Evolutionary conservation across 2,113 vertebrate genomes (phyloP).

Genomic region (Phyllostomus hastatus): DNA sequence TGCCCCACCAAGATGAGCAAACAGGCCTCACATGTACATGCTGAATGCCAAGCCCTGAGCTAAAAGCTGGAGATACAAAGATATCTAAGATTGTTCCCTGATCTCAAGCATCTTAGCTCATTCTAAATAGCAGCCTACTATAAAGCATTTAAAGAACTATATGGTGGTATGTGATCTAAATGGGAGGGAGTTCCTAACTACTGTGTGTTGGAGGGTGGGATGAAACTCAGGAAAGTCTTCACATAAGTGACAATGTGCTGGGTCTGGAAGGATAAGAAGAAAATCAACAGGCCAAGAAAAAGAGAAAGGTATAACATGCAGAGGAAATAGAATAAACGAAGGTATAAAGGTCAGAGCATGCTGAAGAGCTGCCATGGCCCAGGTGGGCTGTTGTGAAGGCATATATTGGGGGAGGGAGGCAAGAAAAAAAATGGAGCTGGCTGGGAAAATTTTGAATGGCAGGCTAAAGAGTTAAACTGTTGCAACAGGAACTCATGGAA

Average conservation of each 20-base stretch:
- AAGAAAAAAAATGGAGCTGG: not conserved
- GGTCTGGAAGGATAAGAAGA: not conserved
- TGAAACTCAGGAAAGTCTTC: not conserved
- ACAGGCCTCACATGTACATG: not conserved
- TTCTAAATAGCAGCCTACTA: not conserved
- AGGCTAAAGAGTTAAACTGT: not conserved
- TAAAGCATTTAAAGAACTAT: not conserved
- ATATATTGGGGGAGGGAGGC: not conserved
- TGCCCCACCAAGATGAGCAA: not conserved
- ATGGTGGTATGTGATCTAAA: not conserved
- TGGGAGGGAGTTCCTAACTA: not conserved
- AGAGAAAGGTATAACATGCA: not conserved
- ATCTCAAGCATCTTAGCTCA: not conserved
- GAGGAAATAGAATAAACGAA: not conserved
- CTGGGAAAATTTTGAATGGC: not conserved
- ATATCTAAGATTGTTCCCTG: not conserved
- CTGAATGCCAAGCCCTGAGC: not conserved
- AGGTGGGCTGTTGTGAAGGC: not conserved
- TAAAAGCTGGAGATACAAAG: not conserved
- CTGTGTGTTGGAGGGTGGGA: not conserved
- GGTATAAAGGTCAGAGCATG: not conserved
- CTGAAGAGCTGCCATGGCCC: not conserved
- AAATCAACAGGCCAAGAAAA: not conserved
- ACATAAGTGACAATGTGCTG: not conserved
- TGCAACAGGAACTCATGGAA: not conserved